Conservation (phyloP, 2,113 vertebrate species). For the Ceyx melanurus region DNA sequence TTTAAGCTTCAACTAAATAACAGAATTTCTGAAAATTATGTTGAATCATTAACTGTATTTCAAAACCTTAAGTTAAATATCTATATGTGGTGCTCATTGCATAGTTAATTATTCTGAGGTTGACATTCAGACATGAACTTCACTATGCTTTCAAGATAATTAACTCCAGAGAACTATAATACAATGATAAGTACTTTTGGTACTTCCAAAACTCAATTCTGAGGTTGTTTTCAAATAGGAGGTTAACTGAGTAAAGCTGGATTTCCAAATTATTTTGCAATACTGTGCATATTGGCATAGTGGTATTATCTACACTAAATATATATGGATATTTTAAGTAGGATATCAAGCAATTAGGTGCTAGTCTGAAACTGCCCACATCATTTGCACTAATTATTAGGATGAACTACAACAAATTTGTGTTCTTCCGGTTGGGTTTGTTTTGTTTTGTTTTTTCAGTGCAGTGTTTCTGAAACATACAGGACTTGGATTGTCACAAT, state of each 20-base stretch:
- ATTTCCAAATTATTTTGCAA: background rate
- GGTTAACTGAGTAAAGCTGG: background rate
- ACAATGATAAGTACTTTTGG: background rate
- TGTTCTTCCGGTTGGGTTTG: background rate
- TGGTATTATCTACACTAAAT: background rate
- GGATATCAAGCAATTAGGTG: background rate
- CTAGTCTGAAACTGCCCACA: background rate
- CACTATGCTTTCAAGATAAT: background rate
- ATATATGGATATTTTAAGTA: background rate
- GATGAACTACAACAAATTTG: background rate
- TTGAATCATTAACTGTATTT: fast-evolving
- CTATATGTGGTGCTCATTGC: background rate
- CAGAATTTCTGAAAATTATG: background rate
- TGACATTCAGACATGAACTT: background rate
- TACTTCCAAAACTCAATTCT: background rate
- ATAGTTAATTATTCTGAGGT: background rate
- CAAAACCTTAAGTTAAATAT: background rate
- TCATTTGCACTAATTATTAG: background rate
- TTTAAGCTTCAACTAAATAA: background rate
- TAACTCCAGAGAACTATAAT: background rate
- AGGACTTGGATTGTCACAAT: background rate
- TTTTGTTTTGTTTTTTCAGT: background rate
- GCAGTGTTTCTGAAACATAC: background rate
- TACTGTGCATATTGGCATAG: background rate
- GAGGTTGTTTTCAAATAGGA: background rate